Conservation (phyloP, 2,113 vertebrate species). For the Donacobius atricapilla region DNA sequence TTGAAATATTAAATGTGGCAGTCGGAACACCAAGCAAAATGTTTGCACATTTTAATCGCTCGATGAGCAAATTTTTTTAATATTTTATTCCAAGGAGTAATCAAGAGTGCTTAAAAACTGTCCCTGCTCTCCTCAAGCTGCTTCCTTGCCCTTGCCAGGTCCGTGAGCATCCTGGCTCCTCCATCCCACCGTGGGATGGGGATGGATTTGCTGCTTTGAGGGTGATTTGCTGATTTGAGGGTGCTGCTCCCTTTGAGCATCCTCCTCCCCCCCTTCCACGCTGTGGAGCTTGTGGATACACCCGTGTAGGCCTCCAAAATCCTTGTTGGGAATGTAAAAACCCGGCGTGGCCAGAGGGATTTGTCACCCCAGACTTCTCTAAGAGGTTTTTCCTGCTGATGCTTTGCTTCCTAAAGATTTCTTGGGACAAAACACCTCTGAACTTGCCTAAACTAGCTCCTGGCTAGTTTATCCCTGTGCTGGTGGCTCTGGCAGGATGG, state of each 20-base stretch:
- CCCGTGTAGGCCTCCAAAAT: neutral
- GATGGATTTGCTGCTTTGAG: too few species aligned
- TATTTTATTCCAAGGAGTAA: neutral
- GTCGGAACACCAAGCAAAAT: conserved; percentile 53
- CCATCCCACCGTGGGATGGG: neutral
- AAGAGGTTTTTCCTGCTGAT: neutral
- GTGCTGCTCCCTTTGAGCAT: conserved; percentile 41
- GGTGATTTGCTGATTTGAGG: too few species aligned
- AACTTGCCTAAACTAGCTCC: neutral
- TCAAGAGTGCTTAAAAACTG: neutral
- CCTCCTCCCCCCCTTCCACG: neutral
- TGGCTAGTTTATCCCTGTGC: neutral
- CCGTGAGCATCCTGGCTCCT: neutral
- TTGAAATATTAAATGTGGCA: conserved; percentile 56
- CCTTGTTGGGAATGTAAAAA: neutral
- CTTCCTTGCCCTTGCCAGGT: neutral
- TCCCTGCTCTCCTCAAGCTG: neutral
- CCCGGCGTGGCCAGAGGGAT: neutral
- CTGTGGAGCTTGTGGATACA: neutral
- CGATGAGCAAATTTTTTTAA: neutral
- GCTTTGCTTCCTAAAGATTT: neutral
- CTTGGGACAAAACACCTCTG: neutral
- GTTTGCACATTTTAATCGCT: conserved; percentile 54
- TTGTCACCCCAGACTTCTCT: neutral
- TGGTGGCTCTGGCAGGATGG: neutral